Base-by-base conservation (phyloP, 1,140 invertebrate species). In the Aplysia californica region DNA sequence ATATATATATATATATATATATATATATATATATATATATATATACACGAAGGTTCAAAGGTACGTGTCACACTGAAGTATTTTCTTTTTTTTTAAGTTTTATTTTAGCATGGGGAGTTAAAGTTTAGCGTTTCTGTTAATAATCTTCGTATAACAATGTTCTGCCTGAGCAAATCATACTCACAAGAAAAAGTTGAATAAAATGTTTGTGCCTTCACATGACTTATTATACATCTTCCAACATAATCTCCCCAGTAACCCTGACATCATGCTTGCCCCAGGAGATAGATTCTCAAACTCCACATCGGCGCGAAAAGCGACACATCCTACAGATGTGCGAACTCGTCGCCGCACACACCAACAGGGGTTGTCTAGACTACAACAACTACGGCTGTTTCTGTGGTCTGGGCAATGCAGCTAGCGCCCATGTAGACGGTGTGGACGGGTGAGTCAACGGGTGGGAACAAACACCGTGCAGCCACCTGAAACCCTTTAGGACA, bases 331-430 rank as follows among this genome's bases (percentile, higher is more conserved):
- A 85, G 75, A 58, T 83, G 73, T 85, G 84, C 73, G 66, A 77
- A 0, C 44, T 85, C 50, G 78, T 85, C 2, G 36, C 72, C 38
- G 58, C 72, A 38, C 77, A 83, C 70, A 82, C 81, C 33, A 71
- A 80, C 66, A 56, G 77, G 15, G 67, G 79, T 15, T 85, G 84
- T 50, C 61, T 73, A 0, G 76, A 79, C 58, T 82, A 79, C 74
- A 82, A 84, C 67, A 77, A 82, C 64, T 85, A 85, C 75, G 84
- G 84, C 6, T 85, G 84, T 73, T 85, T 81, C 77, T 85, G 84
- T 77, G 84, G 84, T 0, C 75, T 81, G 38, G 84, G 84, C 5
- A 82, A 82, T n/a, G 61, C 66, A 5, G 79, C 65, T 20, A 23
- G 59, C 15, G 71, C 68, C 0, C 77, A 78, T 2, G 50, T 83